Evolutionary conservation across 2,888 invertebrate species (phyloP), one percentile per base, ranked within the genome.

Genomic region (Megalurothrips usitatus): DNA sequence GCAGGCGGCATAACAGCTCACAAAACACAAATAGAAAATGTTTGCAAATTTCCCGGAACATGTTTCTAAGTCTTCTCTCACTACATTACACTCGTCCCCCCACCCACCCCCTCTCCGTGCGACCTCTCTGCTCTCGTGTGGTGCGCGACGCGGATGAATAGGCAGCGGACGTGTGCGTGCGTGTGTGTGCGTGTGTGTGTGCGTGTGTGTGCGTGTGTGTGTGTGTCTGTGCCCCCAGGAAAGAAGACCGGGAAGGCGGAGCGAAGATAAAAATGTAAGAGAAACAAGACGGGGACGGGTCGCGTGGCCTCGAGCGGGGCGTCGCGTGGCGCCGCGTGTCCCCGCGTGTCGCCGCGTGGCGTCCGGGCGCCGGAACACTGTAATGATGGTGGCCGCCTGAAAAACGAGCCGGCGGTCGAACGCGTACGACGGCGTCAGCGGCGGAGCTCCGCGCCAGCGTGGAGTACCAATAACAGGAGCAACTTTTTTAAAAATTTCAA

Each of bases 21-120:
- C 68, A 75, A 75, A 75, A 75, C 68, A 75, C 68, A 75, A 75
- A 75, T 75, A 75, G 68, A 75, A 75, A 75, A 75, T 75, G 68
- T 75, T 75, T 75, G 68, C 68, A 75, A 75, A 75, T 75, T 75
- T 75, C 68, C 68, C 68, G 68, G 68, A 75, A 75, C 68, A 75
- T 75, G 68, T 75, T 75, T 75, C 68, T 75, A 75, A 75, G 68
- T 75, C 68, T 75, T 75, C 68, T 75, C 68, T 75, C 68, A 75
- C 68, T 75, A 75, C 68, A 75, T 75, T 75, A 75, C 68, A 75
- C 68, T 58, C 58, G 58, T 58, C 58, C 68, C 23, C 68, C 34
- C 34, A 4, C n/a, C n/a, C n/a, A n/a, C n/a, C 34, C 6, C 34
- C 34, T 43, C 34, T 43, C 34, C 34, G 34, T 2, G 3, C 34